phyloP scores from a whole-genome alignment of 2,797 vertebrate genomes.

The Pteropus rufus region DNA sequence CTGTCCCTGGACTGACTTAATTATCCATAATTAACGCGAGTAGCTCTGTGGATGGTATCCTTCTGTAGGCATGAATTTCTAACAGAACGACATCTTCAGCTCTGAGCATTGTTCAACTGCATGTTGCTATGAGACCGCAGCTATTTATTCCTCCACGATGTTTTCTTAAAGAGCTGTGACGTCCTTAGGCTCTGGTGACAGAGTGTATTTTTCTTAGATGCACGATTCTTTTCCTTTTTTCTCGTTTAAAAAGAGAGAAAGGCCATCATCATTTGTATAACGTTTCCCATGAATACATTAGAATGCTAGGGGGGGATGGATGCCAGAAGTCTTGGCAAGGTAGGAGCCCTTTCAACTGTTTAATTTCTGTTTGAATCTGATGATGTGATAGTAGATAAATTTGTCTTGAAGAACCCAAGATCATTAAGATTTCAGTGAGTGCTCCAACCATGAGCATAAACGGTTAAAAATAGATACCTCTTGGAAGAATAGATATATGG shows the following conservation, averaged over 20 bases:
- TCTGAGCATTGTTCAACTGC: background rate
- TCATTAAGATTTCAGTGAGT: background rate
- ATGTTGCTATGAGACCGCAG: constrained; percentile 38
- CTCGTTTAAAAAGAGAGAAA: background rate
- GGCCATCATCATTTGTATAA: rapidly evolving
- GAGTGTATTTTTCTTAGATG: background rate
- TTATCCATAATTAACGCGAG: background rate
- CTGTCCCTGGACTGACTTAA: background rate
- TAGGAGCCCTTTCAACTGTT: background rate
- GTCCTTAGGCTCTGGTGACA: background rate
- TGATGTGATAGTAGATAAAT: background rate
- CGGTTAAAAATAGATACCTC: background rate
- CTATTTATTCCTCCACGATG: background rate
- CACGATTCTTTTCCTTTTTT: background rate
- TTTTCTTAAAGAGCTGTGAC: background rate
- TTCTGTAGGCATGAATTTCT: background rate
- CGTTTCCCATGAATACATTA: background rate
- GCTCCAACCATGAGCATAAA: background rate
- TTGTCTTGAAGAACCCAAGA: background rate
- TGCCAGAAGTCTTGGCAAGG: background rate
- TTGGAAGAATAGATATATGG: background rate
- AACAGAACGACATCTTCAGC: background rate
- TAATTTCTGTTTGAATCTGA: background rate
- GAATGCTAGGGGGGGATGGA: background rate
- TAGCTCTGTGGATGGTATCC: background rate